phyloP scores from a whole-genome alignment of 1,140 invertebrate genomes.

The Sinella curviseta region DNA sequence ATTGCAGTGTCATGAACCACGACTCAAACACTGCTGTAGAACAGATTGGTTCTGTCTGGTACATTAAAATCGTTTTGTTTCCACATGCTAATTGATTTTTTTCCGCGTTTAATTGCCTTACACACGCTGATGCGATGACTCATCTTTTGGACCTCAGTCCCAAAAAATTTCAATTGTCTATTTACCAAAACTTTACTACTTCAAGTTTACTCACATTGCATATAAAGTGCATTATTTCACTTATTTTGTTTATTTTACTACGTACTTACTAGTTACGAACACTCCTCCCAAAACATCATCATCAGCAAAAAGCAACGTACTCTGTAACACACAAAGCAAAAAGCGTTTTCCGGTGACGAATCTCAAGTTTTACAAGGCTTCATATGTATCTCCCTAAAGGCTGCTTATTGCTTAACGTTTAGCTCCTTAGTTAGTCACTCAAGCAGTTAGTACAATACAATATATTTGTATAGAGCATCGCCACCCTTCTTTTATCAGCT shows the following conservation, averaged over 20 bases:
- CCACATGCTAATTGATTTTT: conserved; percentile 7
- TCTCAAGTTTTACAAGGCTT: background rate
- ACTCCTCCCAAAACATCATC: too few relatives aligned
- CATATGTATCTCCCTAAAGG: background rate
- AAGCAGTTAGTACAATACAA: background rate
- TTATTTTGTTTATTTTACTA: background rate
- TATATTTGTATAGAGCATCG: too few relatives aligned
- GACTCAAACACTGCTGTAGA: too few relatives aligned
- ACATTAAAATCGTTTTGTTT: background rate
- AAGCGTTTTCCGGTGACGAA: background rate
- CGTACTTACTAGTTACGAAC: too few relatives aligned
- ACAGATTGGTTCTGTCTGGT: too few relatives aligned
- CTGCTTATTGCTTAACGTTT: too few relatives aligned
- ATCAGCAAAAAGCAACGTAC: too few relatives aligned
- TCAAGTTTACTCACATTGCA: background rate
- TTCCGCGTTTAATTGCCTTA: background rate
- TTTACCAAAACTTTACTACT: background rate
- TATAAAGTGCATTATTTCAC: background rate
- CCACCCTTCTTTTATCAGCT: background rate
- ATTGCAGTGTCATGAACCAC: too few relatives aligned
- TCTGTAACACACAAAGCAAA: too few relatives aligned
- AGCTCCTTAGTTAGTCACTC: too few relatives aligned
- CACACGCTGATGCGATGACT: background rate
- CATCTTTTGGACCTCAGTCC: background rate
- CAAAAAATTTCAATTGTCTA: too few relatives aligned